Evolutionary conservation across 2,113 vertebrate species (phyloP).

Genomic region (Mormyrus lacerda): DNA sequence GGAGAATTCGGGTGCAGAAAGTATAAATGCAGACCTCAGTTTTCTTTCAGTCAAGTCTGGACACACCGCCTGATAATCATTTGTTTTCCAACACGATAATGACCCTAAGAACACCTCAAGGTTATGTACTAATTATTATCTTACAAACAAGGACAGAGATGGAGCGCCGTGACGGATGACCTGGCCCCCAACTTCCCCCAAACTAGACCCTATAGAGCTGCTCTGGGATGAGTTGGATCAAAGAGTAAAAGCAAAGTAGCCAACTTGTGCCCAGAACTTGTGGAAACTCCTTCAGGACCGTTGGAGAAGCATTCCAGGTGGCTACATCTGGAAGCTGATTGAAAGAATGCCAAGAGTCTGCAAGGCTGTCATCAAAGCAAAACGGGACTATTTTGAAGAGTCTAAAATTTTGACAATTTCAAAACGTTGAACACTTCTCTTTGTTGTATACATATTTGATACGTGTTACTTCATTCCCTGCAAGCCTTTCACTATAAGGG

Average conservation of each 20-base stretch:
- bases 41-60: not conserved
- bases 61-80: not conserved
- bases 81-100: not conserved
- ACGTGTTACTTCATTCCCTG: not conserved
- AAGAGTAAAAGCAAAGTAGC: not conserved
- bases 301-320: not conserved
- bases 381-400: not conserved
- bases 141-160: not conserved
- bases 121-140: not conserved
- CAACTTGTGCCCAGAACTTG: not conserved
- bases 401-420: not conserved
- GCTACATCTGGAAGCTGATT: not conserved
- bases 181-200: not conserved
- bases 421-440: not conserved
- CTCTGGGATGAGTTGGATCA: not conserved
- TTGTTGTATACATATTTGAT: not conserved
- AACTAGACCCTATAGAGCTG: not conserved
- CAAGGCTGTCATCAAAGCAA: not conserved
- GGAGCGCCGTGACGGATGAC: not conserved
- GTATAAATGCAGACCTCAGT: not conserved
- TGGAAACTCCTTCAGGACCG: not conserved
- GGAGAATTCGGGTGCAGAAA: not conserved
- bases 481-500: not conserved
- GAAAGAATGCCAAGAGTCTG: not conserved
- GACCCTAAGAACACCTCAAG: not conserved